Evolutionary conservation across 2,888 invertebrate species (phyloP).

Genomic region (Drosophila peninsularis): DNA sequence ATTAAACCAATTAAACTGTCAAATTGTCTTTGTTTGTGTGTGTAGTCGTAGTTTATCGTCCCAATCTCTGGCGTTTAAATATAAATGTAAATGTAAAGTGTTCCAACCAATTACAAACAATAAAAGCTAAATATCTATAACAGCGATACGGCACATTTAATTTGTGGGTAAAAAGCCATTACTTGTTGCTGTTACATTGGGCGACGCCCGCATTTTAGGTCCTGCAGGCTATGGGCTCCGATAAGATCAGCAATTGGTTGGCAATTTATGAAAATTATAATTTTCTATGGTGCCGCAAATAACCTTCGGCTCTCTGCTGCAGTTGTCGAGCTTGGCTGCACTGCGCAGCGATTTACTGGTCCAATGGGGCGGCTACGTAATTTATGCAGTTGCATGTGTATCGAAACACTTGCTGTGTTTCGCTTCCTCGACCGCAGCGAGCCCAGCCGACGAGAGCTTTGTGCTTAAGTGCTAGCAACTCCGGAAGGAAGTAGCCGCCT

Average conservation of each 20-base stretch:
- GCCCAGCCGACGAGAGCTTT: constrained; percentile 17
- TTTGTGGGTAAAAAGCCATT: constrained; percentile 16
- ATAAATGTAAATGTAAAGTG: constrained; percentile 74
- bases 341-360: constrained; percentile 24
- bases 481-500: background rate
- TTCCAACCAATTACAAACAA: constrained; percentile 73
- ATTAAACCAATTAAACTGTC: constrained; percentile 72
- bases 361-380: constrained; percentile 40
- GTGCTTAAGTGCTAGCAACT: background rate
- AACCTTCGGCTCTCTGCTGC: constrained; percentile 40
- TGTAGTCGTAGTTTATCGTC: constrained; percentile 78
- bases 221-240: constrained; percentile 32
- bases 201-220: constrained; percentile 8
- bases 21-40: constrained; percentile 78
- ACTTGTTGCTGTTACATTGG: constrained; percentile 48
- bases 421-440: constrained; percentile 1
- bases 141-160: constrained; percentile 17
- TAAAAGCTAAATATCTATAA: constrained; percentile 69
- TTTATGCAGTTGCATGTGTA: constrained; percentile 48
- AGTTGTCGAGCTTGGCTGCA: constrained; percentile 40
- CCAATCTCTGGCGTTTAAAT: constrained; percentile 65
- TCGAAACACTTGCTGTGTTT: constrained; percentile 12
- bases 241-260: constrained; percentile 62
- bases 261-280: constrained; percentile 71
- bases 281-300: constrained; percentile 43